Conservation (phyloP, 92 coral and sea anemone species). For the Pocillopora grandis region DNA sequence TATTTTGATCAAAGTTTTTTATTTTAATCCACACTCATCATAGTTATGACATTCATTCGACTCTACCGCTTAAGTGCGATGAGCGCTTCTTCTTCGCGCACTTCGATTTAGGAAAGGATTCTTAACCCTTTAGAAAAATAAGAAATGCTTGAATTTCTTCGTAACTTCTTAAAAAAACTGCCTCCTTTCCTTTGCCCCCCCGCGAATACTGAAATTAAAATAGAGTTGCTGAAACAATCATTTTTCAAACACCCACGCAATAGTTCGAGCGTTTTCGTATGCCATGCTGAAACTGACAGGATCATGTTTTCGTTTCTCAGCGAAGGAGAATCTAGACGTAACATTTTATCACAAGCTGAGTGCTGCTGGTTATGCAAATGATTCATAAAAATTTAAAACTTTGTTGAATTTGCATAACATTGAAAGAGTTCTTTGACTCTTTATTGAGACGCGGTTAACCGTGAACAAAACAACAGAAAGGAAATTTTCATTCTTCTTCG, state of each 20-base stretch:
- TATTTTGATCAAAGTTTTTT: background rate
- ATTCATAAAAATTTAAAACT: constrained; percentile 27
- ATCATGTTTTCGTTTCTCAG: background rate
- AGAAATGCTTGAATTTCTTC: background rate
- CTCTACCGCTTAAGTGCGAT: too few species aligned
- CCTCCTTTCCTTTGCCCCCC: background rate
- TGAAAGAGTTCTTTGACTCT: constrained; percentile 17
- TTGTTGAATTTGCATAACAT: constrained; percentile 23
- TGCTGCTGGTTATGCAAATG: constrained; percentile 27
- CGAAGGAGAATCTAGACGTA: constrained; percentile 2
- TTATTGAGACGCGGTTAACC: constrained; percentile 39
- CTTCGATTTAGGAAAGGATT: background rate
- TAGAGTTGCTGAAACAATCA: background rate
- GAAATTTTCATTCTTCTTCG: background rate
- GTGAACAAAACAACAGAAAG: constrained; percentile 24
- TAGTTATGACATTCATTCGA: background rate
- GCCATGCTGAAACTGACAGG: background rate
- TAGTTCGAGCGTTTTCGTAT: background rate
- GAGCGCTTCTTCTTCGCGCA: background rate
- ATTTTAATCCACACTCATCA: background rate
- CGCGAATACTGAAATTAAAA: background rate
- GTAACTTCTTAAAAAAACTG: background rate
- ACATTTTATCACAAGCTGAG: constrained; percentile 9
- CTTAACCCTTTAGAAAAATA: background rate
- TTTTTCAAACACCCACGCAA: constrained; percentile 6